Conservation (phyloP, 2,888 invertebrate genomes). For the Heliconius aoede region DNA sequence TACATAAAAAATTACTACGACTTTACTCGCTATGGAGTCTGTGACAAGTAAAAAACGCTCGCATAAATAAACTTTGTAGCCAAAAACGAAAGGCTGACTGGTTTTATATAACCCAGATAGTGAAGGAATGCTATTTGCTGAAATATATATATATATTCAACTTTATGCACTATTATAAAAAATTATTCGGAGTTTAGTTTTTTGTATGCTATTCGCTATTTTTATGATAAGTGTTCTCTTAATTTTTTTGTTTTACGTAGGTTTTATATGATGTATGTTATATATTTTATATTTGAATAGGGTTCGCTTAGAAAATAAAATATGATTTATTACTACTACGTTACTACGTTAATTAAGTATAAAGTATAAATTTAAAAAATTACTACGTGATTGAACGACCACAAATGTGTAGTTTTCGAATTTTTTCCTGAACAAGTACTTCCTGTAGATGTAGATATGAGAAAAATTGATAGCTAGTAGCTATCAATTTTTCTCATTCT, state of each 20-base stretch:
- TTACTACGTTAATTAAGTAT: too few species aligned
- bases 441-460: too few species aligned
- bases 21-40: slow-evolving; percentile 9
- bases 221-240: not conserved
- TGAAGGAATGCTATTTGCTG: slow-evolving; percentile 25
- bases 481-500: too few species aligned
- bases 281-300: too few species aligned
- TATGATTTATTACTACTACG: too few species aligned
- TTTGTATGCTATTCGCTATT: slow-evolving; percentile 7
- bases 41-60: slow-evolving; percentile 23
- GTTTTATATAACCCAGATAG: slow-evolving; percentile 31
- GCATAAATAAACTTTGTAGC: slow-evolving; percentile 26
- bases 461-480: too few species aligned
- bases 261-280: not conserved
- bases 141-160: slow-evolving; percentile 18
- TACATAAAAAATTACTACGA: not conserved
- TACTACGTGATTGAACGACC: too few species aligned
- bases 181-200: slow-evolving; percentile 1
- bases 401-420: too few species aligned
- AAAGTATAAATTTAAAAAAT: too few species aligned
- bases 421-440: too few species aligned
- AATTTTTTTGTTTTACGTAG: not conserved
- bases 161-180: slow-evolving; percentile 7
- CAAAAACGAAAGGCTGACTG: slow-evolving; percentile 24
- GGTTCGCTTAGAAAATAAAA: too few species aligned